phyloP scores from a whole-genome alignment of 2,888 invertebrate species.

The Cistogaster globosa region DNA sequence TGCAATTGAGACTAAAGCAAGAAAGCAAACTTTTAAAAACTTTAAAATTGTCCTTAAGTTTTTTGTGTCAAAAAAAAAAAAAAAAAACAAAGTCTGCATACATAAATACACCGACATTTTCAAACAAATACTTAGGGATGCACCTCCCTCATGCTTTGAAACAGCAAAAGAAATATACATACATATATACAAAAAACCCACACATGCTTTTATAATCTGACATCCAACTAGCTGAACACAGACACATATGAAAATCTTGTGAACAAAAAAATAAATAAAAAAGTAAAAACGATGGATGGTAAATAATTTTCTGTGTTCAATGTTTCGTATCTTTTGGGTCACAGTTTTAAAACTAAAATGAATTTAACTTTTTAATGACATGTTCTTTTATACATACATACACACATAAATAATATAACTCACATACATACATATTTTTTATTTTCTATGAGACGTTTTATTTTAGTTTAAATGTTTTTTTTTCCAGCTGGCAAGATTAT shows the following conservation, averaged over 20 bases:
- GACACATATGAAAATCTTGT: background rate
- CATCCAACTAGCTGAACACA: constrained; percentile 26
- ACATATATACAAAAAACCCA: background rate
- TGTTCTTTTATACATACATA: constrained; percentile 12
- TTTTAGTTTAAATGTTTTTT: constrained; percentile 40
- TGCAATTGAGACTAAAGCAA: constrained; percentile 69
- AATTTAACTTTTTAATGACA: constrained; percentile 65
- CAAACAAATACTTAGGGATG: background rate
- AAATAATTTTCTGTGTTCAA: constrained; percentile 59
- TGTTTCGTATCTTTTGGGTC: constrained; percentile 66
- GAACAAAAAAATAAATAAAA: background rate
- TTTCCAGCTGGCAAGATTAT: constrained; percentile 33
- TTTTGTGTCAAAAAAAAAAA: constrained; percentile 54
- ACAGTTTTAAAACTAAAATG: constrained; percentile 60
- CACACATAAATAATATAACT: too few species aligned
- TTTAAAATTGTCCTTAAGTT: constrained; percentile 70
- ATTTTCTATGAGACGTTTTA: background rate
- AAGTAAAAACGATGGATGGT: constrained; percentile 48
- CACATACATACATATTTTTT: constrained; percentile 12
- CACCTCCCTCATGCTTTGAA: too few species aligned
- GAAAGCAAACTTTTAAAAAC: constrained; percentile 67
- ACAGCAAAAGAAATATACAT: too few species aligned
- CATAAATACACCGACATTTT: constrained; percentile 19
- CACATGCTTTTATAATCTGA: constrained; percentile 43
- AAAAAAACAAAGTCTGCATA: constrained; percentile 40